Evolutionary conservation across 1,140 invertebrate species (phyloP), one percentile per base, ranked within the genome.

Genomic region (Apis dorsata): DNA sequence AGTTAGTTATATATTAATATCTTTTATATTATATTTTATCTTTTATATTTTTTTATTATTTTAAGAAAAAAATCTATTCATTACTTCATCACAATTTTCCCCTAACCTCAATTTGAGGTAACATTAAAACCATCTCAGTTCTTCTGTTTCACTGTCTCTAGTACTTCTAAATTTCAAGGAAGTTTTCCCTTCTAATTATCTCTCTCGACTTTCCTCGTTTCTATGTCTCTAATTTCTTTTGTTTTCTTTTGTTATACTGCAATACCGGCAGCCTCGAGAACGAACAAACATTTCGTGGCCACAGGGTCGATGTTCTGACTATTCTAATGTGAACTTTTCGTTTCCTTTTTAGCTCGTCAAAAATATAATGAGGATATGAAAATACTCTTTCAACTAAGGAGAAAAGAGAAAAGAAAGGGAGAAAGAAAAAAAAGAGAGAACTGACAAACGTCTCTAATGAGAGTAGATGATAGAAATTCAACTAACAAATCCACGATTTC

Each of bases 361-460:
- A 73, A 83, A 81, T 81, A 89, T 89, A 91, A 91, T 86, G 87
- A 89, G 89, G 83, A 77, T 76, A 87, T 87, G 79, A 90, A 90
- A 92, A 90, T 92, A 91, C 89, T 85, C 72, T 75, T 84, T 81
- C 85, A 88, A 75, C 2, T 60, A 51, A 44, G 55, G 71, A 57
- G 55, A 21, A 81, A 83, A 15, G 83, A 72, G 83, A 69, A 70
- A 81, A 57, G 79, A 63, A 60, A 62, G 15, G 19, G 51, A 17
- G 34, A 17, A 75, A 24, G 63, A 62, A 44, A n/a, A 13, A 34
- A 79, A 21, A 72, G 80, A 91, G 88, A 80, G 90, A 90, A 92
- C 90, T 91, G 91, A 92, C 91, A 77, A 89, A 91, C 83, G 81
- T 85, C 84, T 59, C 90, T 92, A 92, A 92, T 92, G 91, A 92